A percentile compares a stretch with the other conserved stretches of the same genome.
phyloP scores from a whole-genome alignment of 1,140 invertebrate genomes.

The Nephila pilipes region DNA sequence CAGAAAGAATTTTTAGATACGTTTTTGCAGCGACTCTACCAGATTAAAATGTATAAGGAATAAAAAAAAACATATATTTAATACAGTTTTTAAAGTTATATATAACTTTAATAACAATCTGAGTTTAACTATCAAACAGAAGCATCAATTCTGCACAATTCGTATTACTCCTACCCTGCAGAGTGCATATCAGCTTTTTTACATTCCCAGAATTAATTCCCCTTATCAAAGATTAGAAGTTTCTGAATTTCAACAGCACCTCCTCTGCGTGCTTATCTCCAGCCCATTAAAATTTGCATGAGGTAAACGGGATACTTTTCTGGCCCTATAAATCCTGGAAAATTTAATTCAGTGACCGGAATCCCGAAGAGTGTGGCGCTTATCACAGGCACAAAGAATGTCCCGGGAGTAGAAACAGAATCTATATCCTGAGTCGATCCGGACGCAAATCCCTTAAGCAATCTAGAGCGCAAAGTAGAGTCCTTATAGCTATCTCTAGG shows the following conservation, averaged over 20 bases:
- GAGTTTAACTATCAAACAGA: too few relatives aligned
- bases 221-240: not conserved
- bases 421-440: slow-evolving; percentile 27
- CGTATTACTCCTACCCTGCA: too few relatives aligned
- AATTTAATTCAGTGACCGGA: slow-evolving; percentile 42
- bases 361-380: not conserved
- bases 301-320: slow-evolving; percentile 21
- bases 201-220: not conserved
- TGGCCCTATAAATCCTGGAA: not conserved
- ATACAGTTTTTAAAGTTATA: too few relatives aligned
- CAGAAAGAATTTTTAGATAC: too few relatives aligned
- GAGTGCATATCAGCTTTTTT: not conserved
- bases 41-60: too few relatives aligned
- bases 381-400: slow-evolving; percentile 47
- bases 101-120: too few relatives aligned
- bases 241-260: not conserved
- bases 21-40: too few relatives aligned
- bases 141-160: too few relatives aligned
- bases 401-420: slow-evolving; percentile 41
- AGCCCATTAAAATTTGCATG: slow-evolving; percentile 42
- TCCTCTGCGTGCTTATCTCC: not conserved
- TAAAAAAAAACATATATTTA: too few relatives aligned
- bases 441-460: slow-evolving; percentile 69
- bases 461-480: slow-evolving; percentile 56
- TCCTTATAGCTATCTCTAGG: slow-evolving; percentile 36